Conservation (phyloP, 1,140 invertebrate species). For the Oryzaephilus surinamensis region DNA sequence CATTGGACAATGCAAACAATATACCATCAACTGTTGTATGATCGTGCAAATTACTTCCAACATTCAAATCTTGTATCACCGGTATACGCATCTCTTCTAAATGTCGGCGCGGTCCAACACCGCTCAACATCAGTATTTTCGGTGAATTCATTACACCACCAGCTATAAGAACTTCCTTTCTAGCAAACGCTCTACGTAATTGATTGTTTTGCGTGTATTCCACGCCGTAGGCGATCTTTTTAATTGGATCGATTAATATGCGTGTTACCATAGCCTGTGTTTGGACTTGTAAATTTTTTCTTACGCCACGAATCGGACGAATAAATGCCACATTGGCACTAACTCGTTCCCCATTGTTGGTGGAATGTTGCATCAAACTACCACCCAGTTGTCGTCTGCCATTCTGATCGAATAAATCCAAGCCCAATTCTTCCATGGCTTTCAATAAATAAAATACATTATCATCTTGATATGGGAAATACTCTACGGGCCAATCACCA, state of each 20-base stretch:
- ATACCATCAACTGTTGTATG: constrained; percentile 53
- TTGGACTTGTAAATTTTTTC: constrained; percentile 73
- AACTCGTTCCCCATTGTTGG: constrained; percentile 58
- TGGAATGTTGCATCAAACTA: constrained; percentile 74
- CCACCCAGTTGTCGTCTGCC: constrained; percentile 77
- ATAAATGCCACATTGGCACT: constrained; percentile 82
- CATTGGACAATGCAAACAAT: constrained; percentile 44
- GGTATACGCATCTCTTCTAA: constrained; percentile 36
- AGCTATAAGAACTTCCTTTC: constrained; percentile 75
- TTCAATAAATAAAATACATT: constrained; percentile 49
- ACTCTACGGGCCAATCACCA: constrained; percentile 55
- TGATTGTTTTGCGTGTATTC: constrained; percentile 64
- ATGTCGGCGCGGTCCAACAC: constrained; percentile 56
- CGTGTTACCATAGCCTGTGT: constrained; percentile 70
- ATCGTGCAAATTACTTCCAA: constrained; percentile 45
- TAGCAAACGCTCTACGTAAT: constrained; percentile 55
- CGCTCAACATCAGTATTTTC: constrained; percentile 71
- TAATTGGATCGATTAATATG: constrained; percentile 65
- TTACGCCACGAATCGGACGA: constrained; percentile 59
- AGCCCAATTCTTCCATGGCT: constrained; percentile 58
- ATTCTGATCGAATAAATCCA: constrained; percentile 65
- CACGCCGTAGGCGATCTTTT: constrained; percentile 67
- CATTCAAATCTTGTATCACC: constrained; percentile 34
- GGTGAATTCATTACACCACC: constrained; percentile 80
- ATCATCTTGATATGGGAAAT: constrained; percentile 48